Evolutionary conservation across 2,797 vertebrate genomes (phyloP), one percentile per base, ranked within the genome.

Genomic region (Erpetoichthys calabaricus): DNA sequence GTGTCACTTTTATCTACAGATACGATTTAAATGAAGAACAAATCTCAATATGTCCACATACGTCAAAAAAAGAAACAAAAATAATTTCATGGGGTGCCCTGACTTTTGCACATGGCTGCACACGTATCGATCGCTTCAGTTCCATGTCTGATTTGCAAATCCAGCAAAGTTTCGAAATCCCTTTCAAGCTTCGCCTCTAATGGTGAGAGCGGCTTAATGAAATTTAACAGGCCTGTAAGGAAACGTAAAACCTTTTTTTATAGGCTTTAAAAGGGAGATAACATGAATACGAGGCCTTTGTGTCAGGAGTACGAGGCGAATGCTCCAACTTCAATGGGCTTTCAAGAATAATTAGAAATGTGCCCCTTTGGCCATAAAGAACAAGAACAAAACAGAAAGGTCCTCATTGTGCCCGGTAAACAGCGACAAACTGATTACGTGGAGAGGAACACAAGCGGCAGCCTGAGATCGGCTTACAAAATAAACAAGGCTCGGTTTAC

Each of bases 241-340:
- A 80, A 80, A 77, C 78, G 71, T 79, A 73, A 75, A 78, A 73
- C n/a, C 70, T 66, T 75, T 25, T 25, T 25, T 71, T 73, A 76
- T 66, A 72, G 70, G 66, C 51, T 67, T 73, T 76, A 65, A 68
- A 71, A 68, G 63, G 67, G 61, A 73, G 69, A 70, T 65, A 53
- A 64, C 61, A 59, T 63, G 71, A 77, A 74, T 68, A 72, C 73
- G 63, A 60, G 64, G 60, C 66, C 56, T 65, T 74, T 73, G 73
- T 73, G 46, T 60, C 57, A n/a, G 55, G 55, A 51, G 53, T 25
- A 9, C 44, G 57, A 56, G 60, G 59, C 57, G 66, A 59, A 62
- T 72, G 65, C 66, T 63, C 43, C 59, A 58, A 45, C 62, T 67
- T 74, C 69, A 66, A 68, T 60, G 51, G 60, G 68, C 69, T 77